Evolutionary conservation across 92 coral and sea anemone species (phyloP).

Genomic region (Parazoanthus atlanticus): DNA sequence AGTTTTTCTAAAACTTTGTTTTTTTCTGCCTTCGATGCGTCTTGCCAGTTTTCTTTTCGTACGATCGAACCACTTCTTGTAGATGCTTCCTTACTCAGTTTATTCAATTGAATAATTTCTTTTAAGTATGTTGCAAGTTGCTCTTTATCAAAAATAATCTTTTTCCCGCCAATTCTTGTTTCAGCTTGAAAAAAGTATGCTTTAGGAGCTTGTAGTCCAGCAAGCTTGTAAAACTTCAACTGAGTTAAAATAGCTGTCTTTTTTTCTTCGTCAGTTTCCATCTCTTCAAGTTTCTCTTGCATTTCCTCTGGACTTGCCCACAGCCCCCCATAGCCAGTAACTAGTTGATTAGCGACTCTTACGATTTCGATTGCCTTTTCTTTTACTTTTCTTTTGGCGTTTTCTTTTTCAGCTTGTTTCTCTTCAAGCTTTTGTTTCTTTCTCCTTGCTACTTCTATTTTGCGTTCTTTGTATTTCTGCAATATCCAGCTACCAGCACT

Average conservation of each 20-base stretch:
- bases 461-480: not conserved
- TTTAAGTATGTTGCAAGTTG: not conserved
- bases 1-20: not conserved
- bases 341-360: not conserved
- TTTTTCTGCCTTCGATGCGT: not conserved
- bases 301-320: constrained; percentile 6
- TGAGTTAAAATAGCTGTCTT: constrained; percentile 1
- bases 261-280: not conserved
- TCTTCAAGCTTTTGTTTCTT: not conserved
- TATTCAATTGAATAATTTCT: not conserved
- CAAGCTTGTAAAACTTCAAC: not conserved
- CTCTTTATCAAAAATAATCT: not conserved
- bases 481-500: not conserved
- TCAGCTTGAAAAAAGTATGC: not conserved
- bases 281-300: not conserved
- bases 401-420: not conserved
- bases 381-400: not conserved
- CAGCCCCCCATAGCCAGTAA: not conserved
- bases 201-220: constrained; percentile 1
- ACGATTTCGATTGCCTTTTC: not conserved
- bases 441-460: not conserved
- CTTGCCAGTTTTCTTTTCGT: not conserved
- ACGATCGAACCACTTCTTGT: not conserved
- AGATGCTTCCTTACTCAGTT: constrained; percentile 1
- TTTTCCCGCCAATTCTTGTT: not conserved